Conservation (phyloP, 2,797 vertebrate species). For the Tiaroga cobitis region DNA sequence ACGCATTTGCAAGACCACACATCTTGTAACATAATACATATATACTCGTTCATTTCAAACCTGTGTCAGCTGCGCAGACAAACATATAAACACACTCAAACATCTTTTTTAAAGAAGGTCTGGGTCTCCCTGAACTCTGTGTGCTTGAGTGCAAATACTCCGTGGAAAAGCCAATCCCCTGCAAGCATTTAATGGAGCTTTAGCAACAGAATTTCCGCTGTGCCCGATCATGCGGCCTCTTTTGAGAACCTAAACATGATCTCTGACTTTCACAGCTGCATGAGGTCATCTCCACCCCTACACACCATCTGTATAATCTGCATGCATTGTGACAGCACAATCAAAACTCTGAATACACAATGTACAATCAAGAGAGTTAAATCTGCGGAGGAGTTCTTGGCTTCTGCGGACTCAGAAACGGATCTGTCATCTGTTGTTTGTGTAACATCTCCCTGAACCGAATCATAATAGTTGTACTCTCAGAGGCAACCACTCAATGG, state of each 20-base stretch:
- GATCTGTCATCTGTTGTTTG: slow-evolving; percentile 41
- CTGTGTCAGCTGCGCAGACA: neutral
- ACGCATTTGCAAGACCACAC: neutral
- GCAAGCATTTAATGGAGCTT: slow-evolving; percentile 41
- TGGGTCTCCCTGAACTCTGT: neutral
- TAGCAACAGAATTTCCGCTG: slow-evolving; percentile 50
- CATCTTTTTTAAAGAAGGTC: slow-evolving; percentile 26
- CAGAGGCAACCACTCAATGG: slow-evolving; percentile 1
- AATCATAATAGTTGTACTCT: slow-evolving; percentile 13
- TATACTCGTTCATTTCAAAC: neutral
- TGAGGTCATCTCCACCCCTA: slow-evolving; percentile 45
- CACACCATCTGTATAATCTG: slow-evolving; percentile 21
- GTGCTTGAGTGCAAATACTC: neutral
- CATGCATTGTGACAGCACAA: slow-evolving; percentile 30
- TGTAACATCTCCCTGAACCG: slow-evolving; percentile 37
- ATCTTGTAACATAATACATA: neutral
- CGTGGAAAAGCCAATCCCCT: slow-evolving; percentile 1
- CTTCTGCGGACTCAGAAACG: neutral
- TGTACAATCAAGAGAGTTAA: slow-evolving; percentile 29
- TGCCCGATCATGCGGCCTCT: slow-evolving; percentile 20
- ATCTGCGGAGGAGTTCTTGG: slow-evolving; percentile 39
- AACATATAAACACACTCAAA: neutral
- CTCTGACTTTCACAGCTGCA: slow-evolving; percentile 57
- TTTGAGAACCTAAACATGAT: slow-evolving; percentile 46
- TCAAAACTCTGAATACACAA: slow-evolving; percentile 39